Base-by-base conservation (phyloP, 2,797 vertebrate species). In the Decapterus maruadsi region DNA sequence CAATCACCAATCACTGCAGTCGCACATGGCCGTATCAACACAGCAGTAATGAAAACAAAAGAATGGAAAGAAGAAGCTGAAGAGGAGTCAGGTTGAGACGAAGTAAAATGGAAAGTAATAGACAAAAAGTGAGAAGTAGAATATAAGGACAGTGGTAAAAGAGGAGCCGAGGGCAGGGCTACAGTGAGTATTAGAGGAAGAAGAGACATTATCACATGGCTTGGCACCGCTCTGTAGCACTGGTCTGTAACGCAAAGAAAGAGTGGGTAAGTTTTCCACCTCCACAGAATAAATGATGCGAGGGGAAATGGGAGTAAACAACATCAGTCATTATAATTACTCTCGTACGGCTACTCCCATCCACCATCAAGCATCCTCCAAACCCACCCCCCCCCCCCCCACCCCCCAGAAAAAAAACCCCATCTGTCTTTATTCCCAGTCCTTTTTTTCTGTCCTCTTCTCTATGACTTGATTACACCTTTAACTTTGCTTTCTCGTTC, bases 291-390 rank as follows among this genome's bases (percentile, higher is more conserved):
- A 94, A 95, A 94, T 93, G 90, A 94, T 93, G 93, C 90, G 76
- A 92, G 89, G 85, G 91, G 91, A 94, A 92, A 92, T 92, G 90
- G 92, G 92, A 93, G 93, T 95, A 95, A 95, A 94, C 93, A 95
- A 94, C 91, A 94, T 94, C 92, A 92, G 89, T 94, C 93, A 91
- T 90, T 88, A 77, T 93, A 94, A 94, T 94, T 90, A 91, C 91
- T 93, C 89, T 92, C 91, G 91, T 92, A 92, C 87, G 80, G 71
- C 87, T 82, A 86, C 86, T 92, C 92, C 91, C 82, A 87, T 87
- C 82, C 78, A 85, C 81, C 85, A 83, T 84, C 89, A 83, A 82
- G 82, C 74, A 80, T 82, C 78, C 78, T 80, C 62, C 64, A 65
- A 7, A 57, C 71, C 80, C 68, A 57, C 72, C 80, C 59, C 71